Percentiles rank a stretch among this genome's conserved stretches.
These are phyloP conservation scores for Pycnonotus jocosus DNA, from an alignment of 2,113 vertebrate genomes.

Conservation along the genomic window DNA sequence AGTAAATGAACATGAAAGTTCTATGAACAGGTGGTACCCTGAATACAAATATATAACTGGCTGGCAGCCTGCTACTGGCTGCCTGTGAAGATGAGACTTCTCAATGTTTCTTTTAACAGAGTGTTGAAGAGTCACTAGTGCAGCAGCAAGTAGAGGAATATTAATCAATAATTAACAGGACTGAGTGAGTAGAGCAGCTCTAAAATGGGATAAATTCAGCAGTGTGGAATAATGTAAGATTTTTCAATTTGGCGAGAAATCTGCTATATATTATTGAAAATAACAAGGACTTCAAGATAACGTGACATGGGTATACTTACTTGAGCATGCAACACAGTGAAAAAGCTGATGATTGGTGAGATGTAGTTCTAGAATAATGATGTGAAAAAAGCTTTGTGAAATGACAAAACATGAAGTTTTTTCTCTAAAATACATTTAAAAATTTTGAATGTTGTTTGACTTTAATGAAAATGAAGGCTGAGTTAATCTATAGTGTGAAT, in stretches of 20 bases:
- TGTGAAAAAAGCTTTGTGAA: not conserved
- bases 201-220: not conserved
- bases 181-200: not conserved
- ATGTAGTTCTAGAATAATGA: not conserved
- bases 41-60: not conserved
- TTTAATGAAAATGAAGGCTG: not conserved
- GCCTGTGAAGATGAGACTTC: not conserved
- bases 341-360: fast-evolving
- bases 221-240: not conserved
- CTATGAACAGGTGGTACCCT: not conserved
- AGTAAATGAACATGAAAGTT: not conserved
- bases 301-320: fast-evolving
- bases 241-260: not conserved
- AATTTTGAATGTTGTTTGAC: not conserved
- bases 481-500: not conserved
- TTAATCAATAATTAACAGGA: not conserved
- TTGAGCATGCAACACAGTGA: not conserved
- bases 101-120: not conserved
- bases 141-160: not conserved
- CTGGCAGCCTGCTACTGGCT: not conserved
- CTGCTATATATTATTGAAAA: not conserved
- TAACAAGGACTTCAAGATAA: not conserved
- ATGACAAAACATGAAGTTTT: not conserved
- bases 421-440: not conserved
- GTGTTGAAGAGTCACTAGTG: not conserved